A percentile compares a stretch with the other conserved stretches of the same genome.
These are phyloP conservation scores for Ypsolopha sequella DNA, from an alignment of 2,888 invertebrate species.

Conservation along the genomic window DNA sequence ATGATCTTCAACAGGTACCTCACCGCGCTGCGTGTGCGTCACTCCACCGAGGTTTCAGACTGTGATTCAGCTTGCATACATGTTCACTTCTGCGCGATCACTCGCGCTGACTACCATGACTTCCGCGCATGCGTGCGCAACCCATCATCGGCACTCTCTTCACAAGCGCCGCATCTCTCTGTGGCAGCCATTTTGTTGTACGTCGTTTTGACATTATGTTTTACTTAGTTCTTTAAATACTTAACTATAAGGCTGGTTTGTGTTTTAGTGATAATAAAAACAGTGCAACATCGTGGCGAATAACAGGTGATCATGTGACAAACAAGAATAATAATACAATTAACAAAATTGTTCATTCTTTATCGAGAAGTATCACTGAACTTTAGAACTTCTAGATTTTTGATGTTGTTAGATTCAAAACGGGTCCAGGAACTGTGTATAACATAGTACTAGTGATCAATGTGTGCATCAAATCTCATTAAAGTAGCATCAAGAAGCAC, in stretches of 20 bases:
- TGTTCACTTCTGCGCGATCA: constrained; percentile 91
- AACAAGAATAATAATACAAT: background rate
- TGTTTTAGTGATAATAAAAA: constrained; percentile 9
- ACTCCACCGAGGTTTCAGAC: constrained; percentile 56
- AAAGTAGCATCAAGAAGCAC: too few species aligned
- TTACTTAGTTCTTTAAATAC: constrained; percentile 4
- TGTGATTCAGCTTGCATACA: constrained; percentile 84
- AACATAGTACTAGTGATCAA: too few species aligned
- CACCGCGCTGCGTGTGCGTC: constrained; percentile 80
- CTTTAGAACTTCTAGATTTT: background rate
- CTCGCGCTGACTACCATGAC: constrained; percentile 84
- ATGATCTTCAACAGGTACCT: constrained; percentile 71
- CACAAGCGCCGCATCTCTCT: constrained; percentile 57
- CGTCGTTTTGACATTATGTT: constrained; percentile 50
- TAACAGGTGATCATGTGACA: background rate
- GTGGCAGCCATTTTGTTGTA: constrained; percentile 54
- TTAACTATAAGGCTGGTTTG: background rate
- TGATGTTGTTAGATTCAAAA: too few species aligned
- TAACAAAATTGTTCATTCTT: background rate
- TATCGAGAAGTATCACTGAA: background rate
- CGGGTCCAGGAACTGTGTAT: too few species aligned
- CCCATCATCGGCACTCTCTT: constrained; percentile 81
- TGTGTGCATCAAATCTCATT: too few species aligned
- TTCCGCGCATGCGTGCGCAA: constrained; percentile 86
- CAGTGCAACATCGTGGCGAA: constrained; percentile 10